Base-by-base conservation (phyloP, 64 coral and sea anemone species). In the Actinia equina region DNA sequence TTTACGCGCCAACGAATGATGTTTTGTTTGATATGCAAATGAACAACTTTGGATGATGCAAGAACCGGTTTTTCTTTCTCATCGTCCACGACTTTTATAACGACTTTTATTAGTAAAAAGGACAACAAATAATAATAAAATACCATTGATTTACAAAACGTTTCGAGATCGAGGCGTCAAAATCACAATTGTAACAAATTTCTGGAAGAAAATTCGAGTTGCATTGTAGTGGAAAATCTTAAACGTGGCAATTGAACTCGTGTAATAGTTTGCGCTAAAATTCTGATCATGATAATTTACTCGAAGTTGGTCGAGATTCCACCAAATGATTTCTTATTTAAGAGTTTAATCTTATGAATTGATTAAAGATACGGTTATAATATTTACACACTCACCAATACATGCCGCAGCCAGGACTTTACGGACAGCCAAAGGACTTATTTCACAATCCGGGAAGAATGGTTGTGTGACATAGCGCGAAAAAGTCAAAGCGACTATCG, bases 391-490 rank as follows among this genome's bases (percentile, higher is more conserved):
- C 94, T 90, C 74, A 96, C 94, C 88, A 3, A 96, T 52, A 87
- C 94, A 96, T 3, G 88, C 76, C 3, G 91, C 94, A 80, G 94
- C 94, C 51, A 96, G 52, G 44, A 96, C 51, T 77, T 96, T 96
- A 69, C 94, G 89, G 16, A 96, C 94, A 7, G 92, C 54, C 30
- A 90, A 55, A 13, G 94, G 94, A 65, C 94, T 96, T 20, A 92
- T 92, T 30, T 96, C 94, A 84, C 94, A 96, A n/a, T 96, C 86
- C 3, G 94, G 91, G 60, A 91, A 96, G 69, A 96, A 96, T 23
- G 94, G 91, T 45, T 96, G 94, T 43, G 89, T 96, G 3, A 96
- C 94, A 86, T 96, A 96, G 70, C 94, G 91, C 3, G 94, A 91
- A 37, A 96, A 96, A 45, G 94, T 96, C 45, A 96, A 59, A 18